Evolutionary conservation across 2,797 vertebrate genomes (phyloP).

Genomic region (Hozukius guyotensis): DNA sequence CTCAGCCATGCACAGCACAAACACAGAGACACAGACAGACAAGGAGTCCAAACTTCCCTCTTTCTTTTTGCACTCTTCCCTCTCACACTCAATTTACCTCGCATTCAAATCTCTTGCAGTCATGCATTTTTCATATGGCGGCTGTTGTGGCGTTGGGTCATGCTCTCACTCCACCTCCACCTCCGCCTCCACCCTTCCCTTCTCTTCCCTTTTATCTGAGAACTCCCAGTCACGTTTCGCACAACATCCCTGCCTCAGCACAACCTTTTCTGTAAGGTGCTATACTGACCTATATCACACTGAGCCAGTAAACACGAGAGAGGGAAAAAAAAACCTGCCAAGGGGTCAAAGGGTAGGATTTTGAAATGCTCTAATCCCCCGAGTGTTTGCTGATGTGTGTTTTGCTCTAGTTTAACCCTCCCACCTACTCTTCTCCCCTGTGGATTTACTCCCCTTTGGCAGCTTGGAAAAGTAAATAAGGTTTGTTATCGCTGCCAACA

Average conservation of each 20-base stretch:
- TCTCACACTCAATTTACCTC: slow-evolving; percentile 41
- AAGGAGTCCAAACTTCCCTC: background rate
- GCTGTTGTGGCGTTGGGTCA: background rate
- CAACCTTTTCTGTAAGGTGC: slow-evolving; percentile 55
- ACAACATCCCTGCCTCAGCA: slow-evolving; percentile 52
- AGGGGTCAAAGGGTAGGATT: slow-evolving; percentile 71
- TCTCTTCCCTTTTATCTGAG: slow-evolving; percentile 26
- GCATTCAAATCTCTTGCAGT: slow-evolving; percentile 33
- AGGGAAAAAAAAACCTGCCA: slow-evolving; percentile 2
- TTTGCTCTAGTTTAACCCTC: slow-evolving; percentile 53
- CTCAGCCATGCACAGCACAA: background rate
- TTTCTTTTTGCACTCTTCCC: background rate
- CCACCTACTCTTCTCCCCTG: slow-evolving; percentile 10
- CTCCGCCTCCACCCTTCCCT: slow-evolving; percentile 3
- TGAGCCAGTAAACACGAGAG: slow-evolving; percentile 44
- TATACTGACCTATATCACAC: slow-evolving; percentile 59
- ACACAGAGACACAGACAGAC: background rate
- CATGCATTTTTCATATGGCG: slow-evolving; percentile 31
- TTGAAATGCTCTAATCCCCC: slow-evolving; percentile 59
- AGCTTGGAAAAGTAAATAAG: slow-evolving; percentile 71
- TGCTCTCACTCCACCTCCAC: background rate
- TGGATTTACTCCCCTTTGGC: slow-evolving; percentile 58
- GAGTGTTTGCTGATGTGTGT: slow-evolving; percentile 60
- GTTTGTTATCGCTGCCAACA: slow-evolving; percentile 69
- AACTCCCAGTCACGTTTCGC: slow-evolving; percentile 24